Percentiles rank a stretch among this genome's conserved stretches.
phyloP scores from a whole-genome alignment of 2,113 vertebrate species.

The Mastomys coucha region DNA sequence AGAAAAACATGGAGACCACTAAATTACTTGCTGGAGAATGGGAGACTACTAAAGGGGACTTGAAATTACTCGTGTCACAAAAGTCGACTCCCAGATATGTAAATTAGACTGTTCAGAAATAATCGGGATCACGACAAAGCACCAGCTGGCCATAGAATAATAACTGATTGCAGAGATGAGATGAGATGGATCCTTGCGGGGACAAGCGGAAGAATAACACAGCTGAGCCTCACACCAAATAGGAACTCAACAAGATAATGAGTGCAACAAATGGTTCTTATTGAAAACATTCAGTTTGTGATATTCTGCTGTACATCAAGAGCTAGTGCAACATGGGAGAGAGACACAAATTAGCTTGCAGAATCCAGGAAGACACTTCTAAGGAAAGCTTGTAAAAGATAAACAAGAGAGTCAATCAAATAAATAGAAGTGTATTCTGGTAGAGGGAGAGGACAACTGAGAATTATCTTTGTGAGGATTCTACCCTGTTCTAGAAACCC shows the following conservation, averaged over 20 bases:
- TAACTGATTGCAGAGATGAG: background rate
- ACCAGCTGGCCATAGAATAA: background rate
- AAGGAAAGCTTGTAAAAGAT: background rate
- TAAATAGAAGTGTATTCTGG: background rate
- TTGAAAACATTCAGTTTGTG: background rate
- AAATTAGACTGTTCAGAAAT: background rate
- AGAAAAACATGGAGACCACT: background rate
- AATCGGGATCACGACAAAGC: background rate
- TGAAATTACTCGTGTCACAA: background rate
- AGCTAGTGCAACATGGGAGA: background rate
- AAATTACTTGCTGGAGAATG: background rate
- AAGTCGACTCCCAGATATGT: background rate
- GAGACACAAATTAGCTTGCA: background rate
- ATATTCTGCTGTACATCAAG: background rate
- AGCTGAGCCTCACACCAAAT: background rate
- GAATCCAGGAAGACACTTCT: background rate
- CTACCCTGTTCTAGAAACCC: background rate
- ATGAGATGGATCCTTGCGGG: background rate
- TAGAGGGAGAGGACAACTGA: background rate
- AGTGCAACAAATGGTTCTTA: background rate
- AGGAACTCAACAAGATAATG: background rate
- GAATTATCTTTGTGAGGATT: background rate
- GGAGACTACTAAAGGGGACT: background rate
- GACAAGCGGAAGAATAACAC: background rate
- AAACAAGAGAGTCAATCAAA: background rate